phyloP scores from a whole-genome alignment of 2,797 vertebrate species.

The Cygnus olor region DNA sequence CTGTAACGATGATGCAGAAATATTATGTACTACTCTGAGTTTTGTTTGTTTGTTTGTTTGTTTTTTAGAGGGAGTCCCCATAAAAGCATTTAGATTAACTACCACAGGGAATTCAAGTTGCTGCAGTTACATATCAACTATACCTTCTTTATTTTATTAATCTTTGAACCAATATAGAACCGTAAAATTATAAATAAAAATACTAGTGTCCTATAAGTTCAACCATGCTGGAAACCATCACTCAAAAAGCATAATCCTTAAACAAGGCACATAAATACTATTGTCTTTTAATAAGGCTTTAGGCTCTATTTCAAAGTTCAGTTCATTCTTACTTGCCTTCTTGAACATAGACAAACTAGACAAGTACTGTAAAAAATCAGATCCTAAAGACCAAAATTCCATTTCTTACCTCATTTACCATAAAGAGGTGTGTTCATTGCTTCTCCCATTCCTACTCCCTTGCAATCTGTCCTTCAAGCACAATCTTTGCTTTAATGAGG shows the following conservation, averaged over 20 bases:
- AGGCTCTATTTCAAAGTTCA: background rate
- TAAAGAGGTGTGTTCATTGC: background rate
- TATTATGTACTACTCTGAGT: background rate
- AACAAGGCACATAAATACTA: background rate
- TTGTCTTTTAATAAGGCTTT: background rate
- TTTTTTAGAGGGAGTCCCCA: background rate
- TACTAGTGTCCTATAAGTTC: background rate
- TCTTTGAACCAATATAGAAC: background rate
- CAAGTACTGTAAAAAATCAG: background rate
- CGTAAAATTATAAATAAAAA: background rate
- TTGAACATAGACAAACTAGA: background rate
- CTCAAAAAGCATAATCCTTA: background rate
- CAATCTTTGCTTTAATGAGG: conserved; percentile 34
- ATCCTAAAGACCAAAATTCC: background rate
- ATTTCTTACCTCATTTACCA: background rate
- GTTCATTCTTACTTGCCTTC: background rate
- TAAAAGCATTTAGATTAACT: background rate
- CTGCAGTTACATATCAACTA: background rate
- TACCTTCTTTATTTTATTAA: conserved; percentile 1
- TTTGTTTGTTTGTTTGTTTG: no score
- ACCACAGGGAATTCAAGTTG: background rate
- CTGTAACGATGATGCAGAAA: background rate
- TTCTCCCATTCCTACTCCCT: background rate
- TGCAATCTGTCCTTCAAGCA: conserved; percentile 34
- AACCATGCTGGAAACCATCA: background rate